Evolutionary conservation across 2,113 vertebrate genomes (phyloP), one percentile per base, ranked within the genome.

Genomic region (Atherinomorus stipes): DNA sequence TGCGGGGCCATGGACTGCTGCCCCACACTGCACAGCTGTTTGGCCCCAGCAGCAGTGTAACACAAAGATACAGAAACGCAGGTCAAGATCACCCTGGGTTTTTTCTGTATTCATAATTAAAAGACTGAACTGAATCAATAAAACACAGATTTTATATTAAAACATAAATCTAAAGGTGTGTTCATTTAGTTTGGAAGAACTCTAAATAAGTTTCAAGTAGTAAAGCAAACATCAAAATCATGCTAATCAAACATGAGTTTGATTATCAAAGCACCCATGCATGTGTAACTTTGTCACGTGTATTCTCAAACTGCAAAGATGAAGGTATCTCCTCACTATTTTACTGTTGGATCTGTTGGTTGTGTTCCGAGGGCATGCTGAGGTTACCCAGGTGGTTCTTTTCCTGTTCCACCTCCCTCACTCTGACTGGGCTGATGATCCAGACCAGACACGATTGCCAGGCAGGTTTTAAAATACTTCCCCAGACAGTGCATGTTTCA

Each of bases 301-400:
- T 21, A 28, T 37, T 44, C 26, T 26, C 49, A 34, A 47, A 50
- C 62, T 28, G 40, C 45, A n/a, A 16, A 11, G n/a, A 78, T 19
- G 47, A 64, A 72, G 57, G 23, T 53, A 49, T 59, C 60, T 59
- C 60, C 71, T 64, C 13, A 44, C 34, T 71, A 57, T 42, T 16
- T 67, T 72, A 7, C 4, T 40, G 21, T 28, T 51, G 68, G 69
- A 64, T 57, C 61, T 53, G 59, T 52, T 12, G 38, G n/a, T 70
- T 51, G 66, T 86, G 76, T 81, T 84, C 61, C 71, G 68, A 72
- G 83, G 61, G 64, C 53, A 81, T 59, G 22, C 58, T 61, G 70
- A 75, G 68, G 83, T 86, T 87, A 79, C 59, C 61, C 91, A 92
- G 92, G 90, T 91, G 90, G 72, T 87, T 90, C 78, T 83, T 85